Percentiles rank a stretch among this genome's conserved stretches.
Conservation (phyloP, 2,888 invertebrate species). For the Drosophila anomelani region DNA sequence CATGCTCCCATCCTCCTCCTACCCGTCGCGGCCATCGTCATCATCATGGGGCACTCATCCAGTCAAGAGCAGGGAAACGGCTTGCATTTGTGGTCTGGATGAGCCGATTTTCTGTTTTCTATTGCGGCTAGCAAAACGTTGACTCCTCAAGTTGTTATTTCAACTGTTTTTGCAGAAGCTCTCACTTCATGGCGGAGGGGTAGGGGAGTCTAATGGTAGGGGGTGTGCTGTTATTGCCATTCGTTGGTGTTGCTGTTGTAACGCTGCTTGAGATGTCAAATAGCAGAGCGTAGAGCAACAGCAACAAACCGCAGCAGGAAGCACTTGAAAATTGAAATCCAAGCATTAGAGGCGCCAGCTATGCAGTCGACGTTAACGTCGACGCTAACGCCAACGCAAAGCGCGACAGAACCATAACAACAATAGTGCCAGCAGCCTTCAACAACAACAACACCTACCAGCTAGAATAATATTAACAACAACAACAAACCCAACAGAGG, state of each 20-base stretch:
- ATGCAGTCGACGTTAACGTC: constrained; percentile 14
- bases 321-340: constrained; percentile 78
- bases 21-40: neutral
- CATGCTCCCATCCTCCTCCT: constrained; percentile 1
- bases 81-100: constrained; percentile 64
- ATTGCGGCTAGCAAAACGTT: constrained; percentile 39
- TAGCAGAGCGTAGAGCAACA: constrained; percentile 52
- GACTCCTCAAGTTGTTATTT: constrained; percentile 68
- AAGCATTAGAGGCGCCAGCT: constrained; percentile 66
- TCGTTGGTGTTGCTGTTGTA: constrained; percentile 41
- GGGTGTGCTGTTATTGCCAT: constrained; percentile 31
- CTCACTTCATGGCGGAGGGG: neutral
- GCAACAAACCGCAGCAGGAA: constrained; percentile 64
- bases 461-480: constrained; percentile 34
- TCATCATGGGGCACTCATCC: constrained; percentile 49
- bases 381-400: constrained; percentile 51
- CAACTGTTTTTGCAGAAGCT: constrained; percentile 59
- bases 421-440: constrained; percentile 35
- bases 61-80: constrained; percentile 65
- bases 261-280: constrained; percentile 78
- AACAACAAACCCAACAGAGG: constrained; percentile 33
- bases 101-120: constrained; percentile 71
- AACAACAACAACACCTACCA: constrained; percentile 23
- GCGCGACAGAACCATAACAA: constrained; percentile 47
- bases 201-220: neutral